Evolutionary conservation across 2,797 vertebrate genomes (phyloP), one percentile per base, ranked within the genome.

Genomic region (Eulemur mongoz): DNA sequence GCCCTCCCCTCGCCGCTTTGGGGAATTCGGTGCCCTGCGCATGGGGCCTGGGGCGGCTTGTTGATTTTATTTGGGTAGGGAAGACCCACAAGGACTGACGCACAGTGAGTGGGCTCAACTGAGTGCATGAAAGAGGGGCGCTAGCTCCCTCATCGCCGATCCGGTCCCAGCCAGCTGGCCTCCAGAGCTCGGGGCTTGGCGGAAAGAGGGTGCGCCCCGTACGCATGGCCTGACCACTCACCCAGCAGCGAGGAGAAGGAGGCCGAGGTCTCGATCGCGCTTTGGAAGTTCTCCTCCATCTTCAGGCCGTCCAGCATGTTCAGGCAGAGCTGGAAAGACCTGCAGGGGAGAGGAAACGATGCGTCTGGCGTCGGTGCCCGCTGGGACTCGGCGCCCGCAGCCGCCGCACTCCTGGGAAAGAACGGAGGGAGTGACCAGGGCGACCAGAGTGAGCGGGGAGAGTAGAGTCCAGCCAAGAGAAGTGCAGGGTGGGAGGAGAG

Each of bases 251-350:
- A 98, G 65, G 98, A 98, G 94, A 99, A 98, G 0, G 98, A 95
- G n/a, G 96, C 95, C 3, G 98, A 97, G 18, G 98, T 97, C 57
- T 98, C 98, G 65, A 98, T 93, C 5, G 98, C 98, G 90, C 89
- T 98, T 90, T 98, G 98, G 87, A 98, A 98, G 95, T 95, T 98
- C 95, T 99, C 99, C 87, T 99, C 99, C 99, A 99, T 99, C 96
- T 98, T 99, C 96, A 98, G 81, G 90, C 98, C 98, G 97, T 99
- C 98, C 98, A 99, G 96, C 98, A 99, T 99, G 93, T 93, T 98
- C 95, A 35, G 87, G 83, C 96, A 92, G 95, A 85, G 65, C 48
- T 32, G 30, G 79, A 72, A 52, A 50, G 81, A 94, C 91, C 94
- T 97, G 89, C 63, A 17, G 50, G 20, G n/a, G 32, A 20, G 52